Evolutionary conservation across 2,888 invertebrate genomes (phyloP), one percentile per base, ranked within the genome.

Genomic region (Acanthosepion esculentum): DNA sequence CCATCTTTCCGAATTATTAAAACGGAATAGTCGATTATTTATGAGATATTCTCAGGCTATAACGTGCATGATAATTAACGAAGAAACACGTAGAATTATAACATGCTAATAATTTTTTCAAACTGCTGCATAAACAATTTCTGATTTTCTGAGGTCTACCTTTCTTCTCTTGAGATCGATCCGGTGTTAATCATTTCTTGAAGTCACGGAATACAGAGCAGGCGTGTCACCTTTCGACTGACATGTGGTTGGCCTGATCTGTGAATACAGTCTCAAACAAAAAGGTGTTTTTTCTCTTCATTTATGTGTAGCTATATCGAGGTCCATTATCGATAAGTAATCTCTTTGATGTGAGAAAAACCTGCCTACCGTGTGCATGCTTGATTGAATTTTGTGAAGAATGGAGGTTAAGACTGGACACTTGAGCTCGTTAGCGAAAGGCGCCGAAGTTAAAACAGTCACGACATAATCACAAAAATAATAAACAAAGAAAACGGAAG

Each of bases 311-410:
- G 78, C 33, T 12, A 20, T 59, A 23, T 59, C 59, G 23, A 59
- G 59, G 59, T 23, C 59, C 23, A 78, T 78, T 78, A 78, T 78
- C 15, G 78, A 78, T n/a, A 12, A 78, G 6, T 78, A 78, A n/a
- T n/a, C n/a, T n/a, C 78, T 78, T 78, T 78, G 78, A 78, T 78
- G 78, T 78, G 78, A n/a, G 12, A n/a, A 78, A 78, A 78, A n/a
- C 78, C 20, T 33, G n/a, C n/a, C 78, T n/a, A 15, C n/a, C 18
- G 78, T 33, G 15, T 15, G 78, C 1, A 78, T 78, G 78, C n/a
- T 78, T 78, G 78, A 78, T 78, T 78, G 33, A 18, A 33, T 78
- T 78, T 78, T 78, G n/a, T 33, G 78, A 78, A n/a, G 33, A 78
- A 23, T 78, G 5, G 18, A 33, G 26, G 78, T 3, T 12, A 10